Percentiles rank a stretch among this genome's conserved stretches.
phyloP scores from a whole-genome alignment of 2,888 invertebrate species.

The Drosophila mimetica region DNA sequence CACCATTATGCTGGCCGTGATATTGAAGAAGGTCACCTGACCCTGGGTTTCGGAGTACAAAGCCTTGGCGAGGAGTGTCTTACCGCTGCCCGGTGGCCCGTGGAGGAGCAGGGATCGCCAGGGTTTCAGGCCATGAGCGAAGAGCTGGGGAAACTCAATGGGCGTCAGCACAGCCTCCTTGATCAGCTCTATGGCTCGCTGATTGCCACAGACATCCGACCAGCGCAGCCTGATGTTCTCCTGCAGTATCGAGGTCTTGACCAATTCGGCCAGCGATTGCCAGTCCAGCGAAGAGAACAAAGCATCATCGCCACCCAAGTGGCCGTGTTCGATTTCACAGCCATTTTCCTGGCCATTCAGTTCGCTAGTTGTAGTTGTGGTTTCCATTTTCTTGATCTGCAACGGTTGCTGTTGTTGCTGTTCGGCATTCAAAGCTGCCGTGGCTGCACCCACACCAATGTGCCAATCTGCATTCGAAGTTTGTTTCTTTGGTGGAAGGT shows the following conservation, averaged over 20 bases:
- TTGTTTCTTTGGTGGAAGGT: neutral
- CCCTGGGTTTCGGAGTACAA: slow-evolving; percentile 90
- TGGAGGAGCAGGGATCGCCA: slow-evolving; percentile 92
- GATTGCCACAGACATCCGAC: slow-evolving; percentile 92
- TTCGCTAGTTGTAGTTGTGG: slow-evolving; percentile 50
- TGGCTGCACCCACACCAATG: slow-evolving; percentile 54
- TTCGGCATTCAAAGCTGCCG: slow-evolving; percentile 31
- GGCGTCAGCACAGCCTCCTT: slow-evolving; percentile 95
- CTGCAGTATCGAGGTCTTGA: slow-evolving; percentile 84
- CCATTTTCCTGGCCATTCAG: slow-evolving; percentile 59
- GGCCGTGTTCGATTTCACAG: slow-evolving; percentile 73
- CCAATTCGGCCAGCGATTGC: slow-evolving; percentile 80
- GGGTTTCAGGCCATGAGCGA: slow-evolving; percentile 89
- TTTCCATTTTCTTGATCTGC: no score
- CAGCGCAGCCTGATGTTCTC: slow-evolving; percentile 89
- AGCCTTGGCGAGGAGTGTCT: slow-evolving; percentile 95
- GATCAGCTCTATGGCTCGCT: slow-evolving; percentile 89
- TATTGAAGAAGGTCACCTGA: slow-evolving; percentile 93
- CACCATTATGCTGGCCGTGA: slow-evolving; percentile 94
- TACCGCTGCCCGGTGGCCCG: slow-evolving; percentile 89
- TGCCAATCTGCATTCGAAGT: slow-evolving; percentile 57
- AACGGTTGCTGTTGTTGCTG: slow-evolving; percentile 43
- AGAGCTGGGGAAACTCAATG: slow-evolving; percentile 89
- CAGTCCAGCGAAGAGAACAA: slow-evolving; percentile 72
- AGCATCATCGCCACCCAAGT: slow-evolving; percentile 59